phyloP scores from a whole-genome alignment of 2,113 vertebrate species.

The Butorides virescens region DNA sequence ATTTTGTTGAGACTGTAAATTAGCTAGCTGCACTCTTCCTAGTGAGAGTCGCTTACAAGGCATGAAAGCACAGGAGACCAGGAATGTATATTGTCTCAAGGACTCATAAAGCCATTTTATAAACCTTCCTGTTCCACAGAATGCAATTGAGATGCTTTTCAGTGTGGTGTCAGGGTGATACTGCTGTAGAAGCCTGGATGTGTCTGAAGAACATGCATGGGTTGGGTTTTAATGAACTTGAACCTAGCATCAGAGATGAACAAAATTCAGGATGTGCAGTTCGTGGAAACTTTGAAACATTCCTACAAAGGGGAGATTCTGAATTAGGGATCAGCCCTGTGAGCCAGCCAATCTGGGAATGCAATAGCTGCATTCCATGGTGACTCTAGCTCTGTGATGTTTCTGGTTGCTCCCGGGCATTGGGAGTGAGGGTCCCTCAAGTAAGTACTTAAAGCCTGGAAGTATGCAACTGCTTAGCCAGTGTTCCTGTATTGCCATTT shows the following conservation, averaged over 20 bases:
- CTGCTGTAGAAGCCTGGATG: neutral
- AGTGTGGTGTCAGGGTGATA: neutral
- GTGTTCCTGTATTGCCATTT: neutral
- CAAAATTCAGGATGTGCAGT: neutral
- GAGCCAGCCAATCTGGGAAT: neutral
- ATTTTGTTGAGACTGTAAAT: neutral
- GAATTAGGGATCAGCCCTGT: neutral
- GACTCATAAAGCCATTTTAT: neutral
- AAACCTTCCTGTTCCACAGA: neutral
- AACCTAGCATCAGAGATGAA: neutral
- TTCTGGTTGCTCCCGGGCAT: neutral
- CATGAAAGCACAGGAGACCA: neutral
- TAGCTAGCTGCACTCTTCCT: neutral
- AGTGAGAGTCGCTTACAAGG: neutral
- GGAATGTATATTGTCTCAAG: neutral
- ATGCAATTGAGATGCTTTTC: neutral
- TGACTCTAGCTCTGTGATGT: neutral
- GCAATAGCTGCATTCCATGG: neutral
- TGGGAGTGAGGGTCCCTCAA: neutral
- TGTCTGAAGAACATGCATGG: neutral
- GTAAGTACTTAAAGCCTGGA: neutral
- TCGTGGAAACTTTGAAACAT: neutral
- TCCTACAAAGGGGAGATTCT: neutral
- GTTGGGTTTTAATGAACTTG: neutral
- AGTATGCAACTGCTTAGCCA: neutral